Evolutionary conservation across 2,113 vertebrate species (phyloP).

Genomic region (Gavia stellata): DNA sequence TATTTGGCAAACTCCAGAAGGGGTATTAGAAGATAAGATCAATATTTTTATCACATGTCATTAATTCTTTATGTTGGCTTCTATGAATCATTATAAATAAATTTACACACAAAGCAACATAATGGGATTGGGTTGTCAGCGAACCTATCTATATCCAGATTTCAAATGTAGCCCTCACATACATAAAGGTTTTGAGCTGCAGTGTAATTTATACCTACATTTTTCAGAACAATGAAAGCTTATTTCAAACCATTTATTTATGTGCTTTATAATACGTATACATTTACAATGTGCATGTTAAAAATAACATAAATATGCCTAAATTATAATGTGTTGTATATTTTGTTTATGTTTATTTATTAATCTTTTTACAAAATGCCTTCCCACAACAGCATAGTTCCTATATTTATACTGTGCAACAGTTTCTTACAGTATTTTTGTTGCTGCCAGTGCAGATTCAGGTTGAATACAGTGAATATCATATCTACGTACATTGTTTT

Average conservation of each 20-base stretch:
- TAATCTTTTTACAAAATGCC: not conserved
- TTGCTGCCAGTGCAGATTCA: not conserved
- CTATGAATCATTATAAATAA: not conserved
- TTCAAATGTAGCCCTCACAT: not conserved
- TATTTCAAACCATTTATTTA: not conserved
- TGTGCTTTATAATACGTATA: not conserved
- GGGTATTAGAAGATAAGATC: not conserved
- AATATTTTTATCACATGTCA: not conserved
- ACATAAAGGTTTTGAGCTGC: not conserved
- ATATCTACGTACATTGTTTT: not conserved
- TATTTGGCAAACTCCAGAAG: not conserved
- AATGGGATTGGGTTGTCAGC: not conserved
- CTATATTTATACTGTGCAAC: not conserved
- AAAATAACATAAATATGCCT: not conserved
- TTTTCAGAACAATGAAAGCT: not conserved
- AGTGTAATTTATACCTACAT: not conserved
- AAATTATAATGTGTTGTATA: not conserved
- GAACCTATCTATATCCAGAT: not conserved
- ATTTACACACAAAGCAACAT: not conserved
- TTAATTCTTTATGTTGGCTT: not conserved
- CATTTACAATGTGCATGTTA: not conserved
- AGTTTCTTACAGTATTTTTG: not conserved
- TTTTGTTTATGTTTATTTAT: not conserved
- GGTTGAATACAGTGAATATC: not conserved
- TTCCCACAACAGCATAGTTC: not conserved